Conservation (phyloP, 2,113 vertebrate genomes). For the Greenwoodochromis staneri region DNA sequence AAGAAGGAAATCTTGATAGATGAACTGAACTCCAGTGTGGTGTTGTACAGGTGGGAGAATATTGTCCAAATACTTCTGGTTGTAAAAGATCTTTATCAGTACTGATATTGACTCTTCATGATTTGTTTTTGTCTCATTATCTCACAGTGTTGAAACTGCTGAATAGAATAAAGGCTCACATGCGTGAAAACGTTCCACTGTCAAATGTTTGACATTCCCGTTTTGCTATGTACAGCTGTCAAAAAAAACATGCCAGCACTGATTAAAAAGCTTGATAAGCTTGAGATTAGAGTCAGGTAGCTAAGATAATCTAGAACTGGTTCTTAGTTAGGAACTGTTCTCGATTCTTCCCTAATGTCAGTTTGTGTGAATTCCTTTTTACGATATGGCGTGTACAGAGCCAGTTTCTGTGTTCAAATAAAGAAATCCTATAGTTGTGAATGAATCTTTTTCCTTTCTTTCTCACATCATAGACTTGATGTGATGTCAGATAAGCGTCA, state of each 20-base stretch:
- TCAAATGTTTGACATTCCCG: background rate
- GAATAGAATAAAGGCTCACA: background rate
- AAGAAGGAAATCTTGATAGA: background rate
- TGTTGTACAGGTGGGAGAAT: background rate
- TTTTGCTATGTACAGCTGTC: background rate
- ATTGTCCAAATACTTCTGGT: background rate
- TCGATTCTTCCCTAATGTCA: background rate
- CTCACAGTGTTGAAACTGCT: background rate
- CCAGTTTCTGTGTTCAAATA: background rate
- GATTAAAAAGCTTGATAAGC: background rate
- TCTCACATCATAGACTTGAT: background rate
- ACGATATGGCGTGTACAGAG: background rate
- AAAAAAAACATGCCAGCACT: background rate
- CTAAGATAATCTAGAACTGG: background rate
- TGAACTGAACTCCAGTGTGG: background rate
- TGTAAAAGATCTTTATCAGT: background rate
- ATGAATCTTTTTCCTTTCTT: background rate
- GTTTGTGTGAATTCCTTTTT: background rate
- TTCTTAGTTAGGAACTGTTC: background rate
- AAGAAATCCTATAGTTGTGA: background rate
- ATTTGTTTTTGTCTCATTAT: background rate
- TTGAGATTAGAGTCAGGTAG: background rate
- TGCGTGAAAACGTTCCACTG: background rate
- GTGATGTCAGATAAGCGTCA: slow-evolving; percentile 81
- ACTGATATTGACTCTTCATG: background rate